phyloP scores from a whole-genome alignment of 2,113 vertebrate genomes.

The Agapornis roseicollis region DNA sequence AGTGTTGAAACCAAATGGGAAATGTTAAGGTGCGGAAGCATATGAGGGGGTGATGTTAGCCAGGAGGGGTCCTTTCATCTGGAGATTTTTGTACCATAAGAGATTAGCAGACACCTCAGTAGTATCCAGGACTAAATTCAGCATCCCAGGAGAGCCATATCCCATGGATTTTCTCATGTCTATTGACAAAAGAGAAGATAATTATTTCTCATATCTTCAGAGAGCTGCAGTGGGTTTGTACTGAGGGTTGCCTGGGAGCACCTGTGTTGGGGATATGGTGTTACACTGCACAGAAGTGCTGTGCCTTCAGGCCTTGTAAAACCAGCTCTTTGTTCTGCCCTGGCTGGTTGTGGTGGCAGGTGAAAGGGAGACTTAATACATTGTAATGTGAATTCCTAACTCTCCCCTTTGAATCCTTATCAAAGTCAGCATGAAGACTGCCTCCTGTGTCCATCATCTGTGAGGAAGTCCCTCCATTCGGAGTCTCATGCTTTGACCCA shows the following conservation, averaged over 20 bases:
- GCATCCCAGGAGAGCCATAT: background rate
- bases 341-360: background rate
- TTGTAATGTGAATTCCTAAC: background rate
- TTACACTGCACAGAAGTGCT: fast-evolving
- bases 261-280: fast-evolving
- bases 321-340: background rate
- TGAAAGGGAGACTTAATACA: background rate
- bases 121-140: background rate
- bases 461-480: background rate
- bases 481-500: background rate
- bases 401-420: background rate
- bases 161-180: too few species aligned
- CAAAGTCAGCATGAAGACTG: background rate
- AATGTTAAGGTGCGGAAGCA: background rate
- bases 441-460: background rate
- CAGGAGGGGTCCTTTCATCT: background rate
- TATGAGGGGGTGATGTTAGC: background rate
- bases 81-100: background rate
- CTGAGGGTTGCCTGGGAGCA: background rate
- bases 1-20: background rate
- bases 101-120: background rate
- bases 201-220: background rate
- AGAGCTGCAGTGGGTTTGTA: background rate
- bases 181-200: background rate
- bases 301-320: background rate